A percentile compares a stretch with the other conserved stretches of the same genome.
Conservation (phyloP, 2,797 vertebrate genomes). For the Microhierax caerulescens region DNA sequence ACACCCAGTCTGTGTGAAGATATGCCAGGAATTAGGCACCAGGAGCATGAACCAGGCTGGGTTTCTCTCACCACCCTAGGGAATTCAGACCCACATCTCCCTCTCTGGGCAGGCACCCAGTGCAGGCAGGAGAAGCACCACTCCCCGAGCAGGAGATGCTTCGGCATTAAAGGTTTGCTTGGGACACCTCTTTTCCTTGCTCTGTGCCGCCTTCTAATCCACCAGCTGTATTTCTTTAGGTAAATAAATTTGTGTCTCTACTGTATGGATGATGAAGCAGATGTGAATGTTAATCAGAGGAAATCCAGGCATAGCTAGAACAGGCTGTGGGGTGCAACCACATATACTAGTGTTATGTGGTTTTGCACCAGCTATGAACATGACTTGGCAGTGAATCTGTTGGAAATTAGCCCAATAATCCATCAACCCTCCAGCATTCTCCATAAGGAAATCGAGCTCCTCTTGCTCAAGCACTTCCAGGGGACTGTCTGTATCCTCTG, state of each 20-base stretch:
- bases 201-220: not conserved
- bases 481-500: not conserved
- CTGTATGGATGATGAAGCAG: not conserved
- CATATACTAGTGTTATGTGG: not conserved
- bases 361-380: not conserved
- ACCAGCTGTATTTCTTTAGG: not conserved
- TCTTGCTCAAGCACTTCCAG: not conserved
- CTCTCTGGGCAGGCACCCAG: rapidly evolving
- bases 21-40: not conserved
- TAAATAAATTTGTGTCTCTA: not conserved
- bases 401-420: not conserved
- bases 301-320: not conserved
- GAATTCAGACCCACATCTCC: not conserved
- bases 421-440: not conserved
- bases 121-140: not conserved
- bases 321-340: not conserved
- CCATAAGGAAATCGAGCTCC: not conserved
- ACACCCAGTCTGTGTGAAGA: not conserved
- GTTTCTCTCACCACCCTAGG: not conserved
- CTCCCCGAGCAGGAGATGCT: not conserved
- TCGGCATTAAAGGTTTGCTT: not conserved
- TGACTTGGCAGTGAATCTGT: not conserved
- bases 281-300: not conserved
- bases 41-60: not conserved
- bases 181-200: not conserved